Base-by-base conservation (phyloP, 2,888 invertebrate species). In the Capitulum mitella region DNA sequence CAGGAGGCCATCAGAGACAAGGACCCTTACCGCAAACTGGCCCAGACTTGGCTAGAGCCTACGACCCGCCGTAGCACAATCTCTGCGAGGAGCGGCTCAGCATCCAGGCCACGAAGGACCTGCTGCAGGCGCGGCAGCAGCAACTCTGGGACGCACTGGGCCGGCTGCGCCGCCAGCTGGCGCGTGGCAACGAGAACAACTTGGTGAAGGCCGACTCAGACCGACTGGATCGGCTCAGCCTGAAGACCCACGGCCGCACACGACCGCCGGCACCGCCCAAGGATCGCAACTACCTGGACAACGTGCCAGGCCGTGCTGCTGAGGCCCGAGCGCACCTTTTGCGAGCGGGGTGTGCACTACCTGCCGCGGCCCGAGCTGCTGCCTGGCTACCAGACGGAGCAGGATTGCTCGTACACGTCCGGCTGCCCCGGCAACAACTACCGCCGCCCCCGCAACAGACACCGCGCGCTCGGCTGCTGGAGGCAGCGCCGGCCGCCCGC, bases 291-390 rank as follows among this genome's bases (percentile, higher is more conserved):
- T 70, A 70, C 40, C 70, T 70, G 37, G 37, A 37, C 70, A 70
- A 70, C 40, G 70, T 70, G 70, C 70, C n/a, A n/a, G n/a, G n/a
- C n/a, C n/a, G n/a, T 70, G 70, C 70, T 70, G 70, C 70, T 70
- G 70, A 37, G 70, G 12, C 70, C 70, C 8, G 70, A 70, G 70
- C 19, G 26, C 22, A 70, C 70, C 70, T 40, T 70, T 40, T 70
- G 70, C 70, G 70, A 70, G 70, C 70, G 70, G 0, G 70, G 70
- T 40, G 70, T 70, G 37, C 70, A 70, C 70, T 70, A 70, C 26
- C 70, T 70, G 40, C 70, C 70, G 70, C 70, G 70, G 37, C 70
- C 70, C 6, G 70, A 70, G 26, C 14, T 37, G 5, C 70, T 70
- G 70, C 70, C 70, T 26, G 70, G 70, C 40, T 70, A 70, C 70